Base-by-base conservation (phyloP, 37 sponge, comb jelly and placozoan species). In the Axinella damicornis region DNA sequence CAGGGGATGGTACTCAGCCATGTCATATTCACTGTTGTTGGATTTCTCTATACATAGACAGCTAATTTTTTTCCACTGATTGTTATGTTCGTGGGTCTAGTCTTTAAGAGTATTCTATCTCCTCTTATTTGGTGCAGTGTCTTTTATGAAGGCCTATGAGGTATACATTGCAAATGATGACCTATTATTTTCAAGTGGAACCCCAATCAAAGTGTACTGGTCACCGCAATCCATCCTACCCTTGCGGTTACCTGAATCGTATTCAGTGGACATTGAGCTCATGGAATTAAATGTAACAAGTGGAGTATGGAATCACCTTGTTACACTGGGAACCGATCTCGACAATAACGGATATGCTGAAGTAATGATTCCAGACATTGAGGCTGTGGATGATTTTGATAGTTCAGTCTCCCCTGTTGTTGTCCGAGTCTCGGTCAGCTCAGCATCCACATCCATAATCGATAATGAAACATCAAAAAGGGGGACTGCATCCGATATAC, bases 181-280 rank as follows among this genome's bases (percentile, higher is more conserved):
- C 35, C 11, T 71, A 33, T 1, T 82, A 27, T 59, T 82, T 35
- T 2, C 72, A 36, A 16, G 19, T 1, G 73, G 62, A 72, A 39
- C 35, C 5, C 57, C 41, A 37, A 63, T 71, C 27, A 25, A 16
- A 24, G 62, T 82, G 14, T 25, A 58, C 0, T 82, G 83, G 83
- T 57, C 72, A 37, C 83, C 83, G 25, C 39, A 55, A 6, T 60
- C 39, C 13, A 82, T 82, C 2, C 37, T 71, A 28, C 83, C 83
- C 1, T 11, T 82, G 46, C 24, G 53, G 33, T 25, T 1, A 21
- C 57, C 72, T 38, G 40, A 36, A 9, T 32, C 39, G 0, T 82
- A 72, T 21, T 24, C 56, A 36, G 83, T 82, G 12, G 83, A 82
- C 38, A 82, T 82, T 40, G 17, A 35, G 2, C 30, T 82, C 14